phyloP scores from a whole-genome alignment of 2,113 vertebrate genomes.

The Murina feae region DNA sequence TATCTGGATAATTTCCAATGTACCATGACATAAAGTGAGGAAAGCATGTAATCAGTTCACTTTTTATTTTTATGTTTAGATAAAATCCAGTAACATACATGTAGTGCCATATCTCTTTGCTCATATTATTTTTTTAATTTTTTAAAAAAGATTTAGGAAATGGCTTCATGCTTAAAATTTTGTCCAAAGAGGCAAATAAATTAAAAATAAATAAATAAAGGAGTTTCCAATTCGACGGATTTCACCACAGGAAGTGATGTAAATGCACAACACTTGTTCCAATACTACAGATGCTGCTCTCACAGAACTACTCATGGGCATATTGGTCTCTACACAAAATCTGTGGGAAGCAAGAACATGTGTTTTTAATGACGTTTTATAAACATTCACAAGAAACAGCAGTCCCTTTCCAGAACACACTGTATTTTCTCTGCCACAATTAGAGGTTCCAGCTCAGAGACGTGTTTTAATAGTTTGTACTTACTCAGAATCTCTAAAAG shows the following conservation, averaged over 20 bases:
- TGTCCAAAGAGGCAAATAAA: background rate
- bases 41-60: background rate
- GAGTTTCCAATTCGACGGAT: background rate
- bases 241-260: constrained; percentile 48
- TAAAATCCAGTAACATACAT: background rate
- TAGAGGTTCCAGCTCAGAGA: constrained; percentile 23
- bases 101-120: background rate
- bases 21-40: background rate
- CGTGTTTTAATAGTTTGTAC: constrained; percentile 51
- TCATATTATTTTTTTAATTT: background rate
- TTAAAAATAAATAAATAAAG: background rate
- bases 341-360: constrained; percentile 68
- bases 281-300: constrained; percentile 53
- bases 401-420: constrained; percentile 70
- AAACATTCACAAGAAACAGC: constrained; percentile 75
- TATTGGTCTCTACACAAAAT: constrained; percentile 61
- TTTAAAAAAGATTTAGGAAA: constrained; percentile 16
- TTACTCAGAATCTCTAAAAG: constrained; percentile 58
- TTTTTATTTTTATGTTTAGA: constrained; percentile 10
- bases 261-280: constrained; percentile 51
- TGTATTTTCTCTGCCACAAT: constrained; percentile 57
- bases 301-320: constrained; percentile 60
- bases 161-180: constrained; percentile 39
- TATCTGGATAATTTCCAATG: background rate
- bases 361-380: constrained; percentile 74